Evolutionary conservation across 2,797 vertebrate genomes (phyloP), one percentile per base, ranked within the genome.

Genomic region (Lacerta viridis): DNA sequence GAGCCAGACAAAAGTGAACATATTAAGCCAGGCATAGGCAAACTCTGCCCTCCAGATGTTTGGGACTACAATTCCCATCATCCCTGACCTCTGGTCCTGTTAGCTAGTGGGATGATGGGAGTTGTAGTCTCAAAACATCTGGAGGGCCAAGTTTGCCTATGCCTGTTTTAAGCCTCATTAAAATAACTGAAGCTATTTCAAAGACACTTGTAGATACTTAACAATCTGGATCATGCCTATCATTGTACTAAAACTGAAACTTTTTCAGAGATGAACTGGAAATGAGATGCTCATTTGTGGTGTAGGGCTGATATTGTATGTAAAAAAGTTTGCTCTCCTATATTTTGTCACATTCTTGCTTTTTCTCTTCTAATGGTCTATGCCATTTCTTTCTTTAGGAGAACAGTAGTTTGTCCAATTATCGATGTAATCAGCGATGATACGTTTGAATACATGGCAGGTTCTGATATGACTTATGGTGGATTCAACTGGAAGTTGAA

Each of bases 381-480:
- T 93, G 0, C 1, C 90, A 84, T 59, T 91, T 88, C 71, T 33
- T 74, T 92, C 85, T 69, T 75, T 92, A 98, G 97, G 96, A 97
- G 93, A 91, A 98, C 97, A 84, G 97, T 98, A 75, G 97, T 98
- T 59, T 98, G 97, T 92, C 97, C 97, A 59, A 98, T 98, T 91
- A 98, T 98, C 86, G 97, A 98, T n/a, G 97, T 98, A 50, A 98
- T 98, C 93, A 98, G 97, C 2, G 97, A 98, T 93, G 97, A 98
- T 86, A 97, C 97, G 84, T 98, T 98, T 0, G 97, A 98, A 93
- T 98, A 98, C 9, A 98, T 98, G 97, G 97, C 97, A 86, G 97
- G 97, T 55, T 98, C 97, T 66, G 97, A 98, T 90, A 98, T 98
- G 97, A 98, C 97, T 39, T 98, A 98, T 81, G 97, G 97, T 46